phyloP scores from a whole-genome alignment of 2,797 vertebrate genomes.

The Semotilus atromaculatus region DNA sequence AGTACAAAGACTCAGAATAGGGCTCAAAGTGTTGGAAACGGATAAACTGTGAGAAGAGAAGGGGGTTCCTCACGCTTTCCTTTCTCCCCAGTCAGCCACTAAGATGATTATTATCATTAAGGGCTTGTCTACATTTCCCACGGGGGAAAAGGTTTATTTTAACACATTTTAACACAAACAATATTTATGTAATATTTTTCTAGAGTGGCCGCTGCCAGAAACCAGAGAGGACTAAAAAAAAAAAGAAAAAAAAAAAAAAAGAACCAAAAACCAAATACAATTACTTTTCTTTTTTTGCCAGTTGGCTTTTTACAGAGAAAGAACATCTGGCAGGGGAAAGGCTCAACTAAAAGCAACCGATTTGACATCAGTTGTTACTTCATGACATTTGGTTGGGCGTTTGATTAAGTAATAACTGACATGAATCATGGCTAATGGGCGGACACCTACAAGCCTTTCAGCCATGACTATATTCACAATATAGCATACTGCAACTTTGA shows the following conservation, averaged over 20 bases:
- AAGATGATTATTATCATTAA: slow-evolving; percentile 69
- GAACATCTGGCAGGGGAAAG: slow-evolving; percentile 68
- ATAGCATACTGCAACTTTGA: background rate
- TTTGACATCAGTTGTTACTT: slow-evolving; percentile 20
- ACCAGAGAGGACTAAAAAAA: slow-evolving; percentile 35
- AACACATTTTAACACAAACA: slow-evolving; percentile 67
- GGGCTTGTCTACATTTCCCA: slow-evolving; percentile 58
- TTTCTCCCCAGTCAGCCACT: slow-evolving; percentile 50
- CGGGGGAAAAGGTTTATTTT: slow-evolving; percentile 65
- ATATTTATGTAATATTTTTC: slow-evolving; percentile 67
- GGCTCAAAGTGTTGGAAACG: slow-evolving; percentile 36
- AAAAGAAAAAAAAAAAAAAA: no score
- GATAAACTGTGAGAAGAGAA: slow-evolving; percentile 33
- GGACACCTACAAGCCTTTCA: slow-evolving; percentile 4
- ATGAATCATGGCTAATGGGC: background rate
- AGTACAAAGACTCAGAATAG: slow-evolving; percentile 33
- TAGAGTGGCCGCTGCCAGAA: slow-evolving; percentile 59
- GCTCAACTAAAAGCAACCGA: background rate
- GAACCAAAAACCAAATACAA: slow-evolving; percentile 18
- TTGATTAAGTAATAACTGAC: background rate
- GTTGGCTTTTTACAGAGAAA: slow-evolving; percentile 62
- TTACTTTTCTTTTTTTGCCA: slow-evolving; percentile 47
- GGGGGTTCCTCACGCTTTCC: slow-evolving; percentile 28
- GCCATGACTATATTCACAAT: background rate
- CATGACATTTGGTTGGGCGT: background rate